Percentiles rank a stretch among this genome's conserved stretches.
These are phyloP conservation scores for Ruditapes philippinarum DNA, from an alignment of 1,140 invertebrate species.

Conservation along the genomic window DNA sequence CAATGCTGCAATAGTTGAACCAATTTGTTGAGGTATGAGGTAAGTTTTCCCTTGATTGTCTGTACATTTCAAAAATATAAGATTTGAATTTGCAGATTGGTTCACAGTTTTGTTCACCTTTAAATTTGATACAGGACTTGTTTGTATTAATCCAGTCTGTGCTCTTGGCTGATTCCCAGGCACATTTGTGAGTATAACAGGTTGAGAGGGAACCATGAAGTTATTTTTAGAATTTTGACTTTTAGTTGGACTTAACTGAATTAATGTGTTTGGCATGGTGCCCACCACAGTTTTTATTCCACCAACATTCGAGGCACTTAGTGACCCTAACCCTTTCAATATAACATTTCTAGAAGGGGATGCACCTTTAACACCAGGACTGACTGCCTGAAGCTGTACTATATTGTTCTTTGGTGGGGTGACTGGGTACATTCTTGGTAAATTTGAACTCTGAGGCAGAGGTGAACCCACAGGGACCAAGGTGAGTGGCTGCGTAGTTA, in stretches of 20 bases:
- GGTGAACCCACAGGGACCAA: conserved; percentile 38
- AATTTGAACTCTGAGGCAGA: not conserved
- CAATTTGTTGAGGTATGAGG: conserved; percentile 70
- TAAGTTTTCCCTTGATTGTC: conserved; percentile 70
- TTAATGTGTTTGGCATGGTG: conserved; percentile 1
- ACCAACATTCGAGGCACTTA: conserved; percentile 51
- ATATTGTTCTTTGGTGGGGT: conserved; percentile 51
- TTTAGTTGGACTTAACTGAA: conserved; percentile 45
- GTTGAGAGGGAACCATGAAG: conserved; percentile 34
- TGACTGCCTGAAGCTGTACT: not conserved
- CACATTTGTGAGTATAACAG: conserved; percentile 36
- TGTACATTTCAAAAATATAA: conserved; percentile 68
- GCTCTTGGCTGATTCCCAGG: not conserved
- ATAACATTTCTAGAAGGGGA: conserved; percentile 58
- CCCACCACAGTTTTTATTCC: not conserved
- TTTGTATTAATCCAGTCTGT: conserved; percentile 16
- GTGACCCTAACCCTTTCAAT: conserved; percentile 66
- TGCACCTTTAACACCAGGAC: not conserved
- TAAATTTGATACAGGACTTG: not conserved
- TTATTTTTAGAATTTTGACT: conserved; percentile 27
- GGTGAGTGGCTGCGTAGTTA: conserved; percentile 41
- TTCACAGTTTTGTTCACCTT: conserved; percentile 27
- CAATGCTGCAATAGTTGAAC: conserved; percentile 24
- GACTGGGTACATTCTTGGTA: conserved; percentile 18
- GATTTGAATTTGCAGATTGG: conserved; percentile 44